phyloP scores from a whole-genome alignment of 2,113 vertebrate species.

The Thamnaconus septentrionalis region DNA sequence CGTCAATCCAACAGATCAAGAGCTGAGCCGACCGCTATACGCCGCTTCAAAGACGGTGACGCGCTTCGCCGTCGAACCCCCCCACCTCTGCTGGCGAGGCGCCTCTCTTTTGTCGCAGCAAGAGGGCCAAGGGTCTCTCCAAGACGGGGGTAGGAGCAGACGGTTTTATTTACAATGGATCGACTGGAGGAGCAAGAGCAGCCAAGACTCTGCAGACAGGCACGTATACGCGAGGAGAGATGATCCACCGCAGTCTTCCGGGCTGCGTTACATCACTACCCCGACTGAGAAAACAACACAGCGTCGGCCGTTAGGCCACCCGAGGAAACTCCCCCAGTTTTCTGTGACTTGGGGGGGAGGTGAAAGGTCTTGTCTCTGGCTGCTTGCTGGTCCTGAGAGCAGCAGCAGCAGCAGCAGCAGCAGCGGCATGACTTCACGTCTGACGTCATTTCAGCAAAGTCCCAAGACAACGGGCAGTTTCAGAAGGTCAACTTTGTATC shows the following conservation, averaged over 20 bases:
- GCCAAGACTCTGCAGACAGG: constrained; percentile 10
- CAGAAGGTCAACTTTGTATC: too few relatives aligned
- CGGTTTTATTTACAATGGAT: constrained; percentile 38
- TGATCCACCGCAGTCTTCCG: constrained; percentile 24
- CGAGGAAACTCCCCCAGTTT: constrained; percentile 27
- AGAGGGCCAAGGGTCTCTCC: constrained; percentile 5
- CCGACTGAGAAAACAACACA: constrained; percentile 33
- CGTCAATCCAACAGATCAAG: neutral
- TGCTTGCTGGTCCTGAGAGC: constrained; percentile 32
- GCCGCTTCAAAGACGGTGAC: constrained; percentile 25
- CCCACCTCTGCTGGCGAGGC: constrained; percentile 21
- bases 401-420: neutral
- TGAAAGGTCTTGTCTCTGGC: constrained; percentile 33
- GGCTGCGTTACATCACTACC: constrained; percentile 53
- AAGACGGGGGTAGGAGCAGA: constrained; percentile 12
- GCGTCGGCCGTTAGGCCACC: constrained; percentile 17
- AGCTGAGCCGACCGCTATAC: constrained; percentile 21
- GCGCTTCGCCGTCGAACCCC: constrained; percentile 13
- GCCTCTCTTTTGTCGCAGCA: constrained; percentile 25
- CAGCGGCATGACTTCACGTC: constrained; percentile 35
- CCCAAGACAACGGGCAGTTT: constrained; percentile 26
- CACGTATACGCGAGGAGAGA: constrained; percentile 12
- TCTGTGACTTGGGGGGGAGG: constrained; percentile 1
- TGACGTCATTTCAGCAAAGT: constrained; percentile 48
- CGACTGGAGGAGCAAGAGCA: constrained; percentile 10